Base-by-base conservation (phyloP, 2,113 vertebrate genomes). In the Meleagris gallopavo region DNA sequence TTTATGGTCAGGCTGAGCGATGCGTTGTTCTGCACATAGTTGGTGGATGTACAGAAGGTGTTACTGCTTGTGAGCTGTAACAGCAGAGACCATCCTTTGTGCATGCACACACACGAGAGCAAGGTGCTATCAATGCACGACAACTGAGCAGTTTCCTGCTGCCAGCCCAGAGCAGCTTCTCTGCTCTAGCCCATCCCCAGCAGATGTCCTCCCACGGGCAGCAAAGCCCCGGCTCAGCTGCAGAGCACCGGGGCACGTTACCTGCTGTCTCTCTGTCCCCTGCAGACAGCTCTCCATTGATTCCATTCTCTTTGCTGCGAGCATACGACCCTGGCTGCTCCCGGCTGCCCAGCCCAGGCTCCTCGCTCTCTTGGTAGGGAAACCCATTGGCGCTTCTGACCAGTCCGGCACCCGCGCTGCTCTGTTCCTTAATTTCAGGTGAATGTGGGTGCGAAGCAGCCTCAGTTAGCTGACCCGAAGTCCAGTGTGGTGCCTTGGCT, bases 211-310 rank as follows among this genome's bases (percentile, higher is more conserved):
- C 64, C 36, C 78, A 79, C 3, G 14, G 10, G 22, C 22, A 61
- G 75, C 58, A 83, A 79, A 94, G 65, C n/a, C 46, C 61, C 0
- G 2, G 27, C 16, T 65, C 30, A 13, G 9, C 41, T 50, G 76
- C 2, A 6, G 64, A 72, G 36, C 67, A 6, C 4, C 0, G 2
- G 75, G 87, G n/a, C 54, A 55, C 21, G 13, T 98, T 98, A 99
- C 99, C 99, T 98, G 99, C 98, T 9, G 99, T 99, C 94, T 99
- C 98, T 81, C 98, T 98, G 57, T 98, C 98, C 57, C 98, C 98
- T 1, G 98, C 96, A 3, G 97, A 97, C 80, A 99, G 93, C 73
- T 99, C 99, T 54, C 99, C 99, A 0, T 99, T 99, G 97, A 99
- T 99, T 24, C 99, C 99, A 0, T 99, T 99, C 97, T 99, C 99